Evolutionary conservation across 2,113 vertebrate genomes (phyloP).

Genomic region (Indri indri): DNA sequence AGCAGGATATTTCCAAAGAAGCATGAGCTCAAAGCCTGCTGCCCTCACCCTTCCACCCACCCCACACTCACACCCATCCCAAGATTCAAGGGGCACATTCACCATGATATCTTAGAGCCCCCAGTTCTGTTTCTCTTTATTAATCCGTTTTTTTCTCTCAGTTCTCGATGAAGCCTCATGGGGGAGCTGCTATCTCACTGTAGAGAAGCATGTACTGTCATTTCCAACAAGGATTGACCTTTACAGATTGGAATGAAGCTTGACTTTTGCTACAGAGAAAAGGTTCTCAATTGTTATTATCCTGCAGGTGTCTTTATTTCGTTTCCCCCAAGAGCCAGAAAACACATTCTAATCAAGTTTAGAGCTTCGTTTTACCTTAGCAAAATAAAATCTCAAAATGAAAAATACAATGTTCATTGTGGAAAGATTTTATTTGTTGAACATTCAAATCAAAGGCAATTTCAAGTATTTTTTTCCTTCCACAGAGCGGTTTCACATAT

Average conservation of each 20-base stretch:
- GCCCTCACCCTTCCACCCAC: not conserved
- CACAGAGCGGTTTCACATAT: not conserved
- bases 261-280: slow-evolving; percentile 65
- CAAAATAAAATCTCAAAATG: slow-evolving; percentile 71
- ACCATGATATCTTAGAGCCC: not conserved
- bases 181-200: slow-evolving; percentile 84
- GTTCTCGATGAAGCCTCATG: slow-evolving; percentile 79
- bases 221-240: slow-evolving; percentile 51
- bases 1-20: not conserved
- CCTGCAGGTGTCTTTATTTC: slow-evolving; percentile 72
- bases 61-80: not conserved
- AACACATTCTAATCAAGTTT: slow-evolving; percentile 58
- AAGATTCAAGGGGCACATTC: not conserved
- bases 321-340: slow-evolving; percentile 67
- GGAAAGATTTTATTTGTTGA: slow-evolving; percentile 58
- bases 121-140: not conserved
- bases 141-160: slow-evolving; percentile 4
- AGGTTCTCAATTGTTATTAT: slow-evolving; percentile 44
- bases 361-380: slow-evolving; percentile 61
- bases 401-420: slow-evolving; percentile 22
- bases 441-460: slow-evolving; percentile 51
- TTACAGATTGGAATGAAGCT: slow-evolving; percentile 63
- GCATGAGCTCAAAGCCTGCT: not conserved
- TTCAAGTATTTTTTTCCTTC: not conserved
- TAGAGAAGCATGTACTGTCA: slow-evolving; percentile 58